Conservation (phyloP, 1,140 invertebrate genomes). For the Ladona fulva region DNA sequence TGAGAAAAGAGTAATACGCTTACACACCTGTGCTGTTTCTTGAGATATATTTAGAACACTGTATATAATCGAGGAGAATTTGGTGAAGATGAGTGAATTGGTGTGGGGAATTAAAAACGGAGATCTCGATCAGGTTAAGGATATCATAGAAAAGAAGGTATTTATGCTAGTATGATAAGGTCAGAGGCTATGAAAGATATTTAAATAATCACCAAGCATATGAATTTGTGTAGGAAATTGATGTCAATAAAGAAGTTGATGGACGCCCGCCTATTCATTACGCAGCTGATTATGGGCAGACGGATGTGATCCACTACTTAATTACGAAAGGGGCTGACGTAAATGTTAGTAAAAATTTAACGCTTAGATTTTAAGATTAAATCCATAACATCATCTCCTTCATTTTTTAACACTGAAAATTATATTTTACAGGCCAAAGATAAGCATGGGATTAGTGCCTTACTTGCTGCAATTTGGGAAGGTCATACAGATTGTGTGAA, state of each 20-base stretch:
- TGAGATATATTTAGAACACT: neutral
- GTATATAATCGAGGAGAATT: neutral
- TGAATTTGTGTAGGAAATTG: conserved; percentile 54
- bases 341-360: conserved; percentile 55
- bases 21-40: neutral
- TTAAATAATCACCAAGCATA: conserved; percentile 20
- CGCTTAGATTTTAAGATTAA: neutral
- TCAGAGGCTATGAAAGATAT: too few relatives aligned
- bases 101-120: conserved; percentile 93
- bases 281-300: conserved; percentile 92
- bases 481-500: conserved; percentile 87
- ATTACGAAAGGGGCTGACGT: conserved; percentile 81
- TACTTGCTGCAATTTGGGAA: conserved; percentile 92
- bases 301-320: conserved; percentile 80
- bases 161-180: conserved; percentile 20
- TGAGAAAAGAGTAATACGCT: neutral
- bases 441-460: conserved; percentile 86
- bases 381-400: neutral
- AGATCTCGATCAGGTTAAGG: conserved; percentile 82
- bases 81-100: conserved; percentile 58
- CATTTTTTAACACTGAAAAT: conserved; percentile 9
- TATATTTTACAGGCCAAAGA: conserved; percentile 59
- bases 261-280: conserved; percentile 78
- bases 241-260: conserved; percentile 78
- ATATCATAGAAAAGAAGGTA: conserved; percentile 77